A percentile compares a stretch with the other conserved stretches of the same genome.
These are phyloP conservation scores for Speoplatyrhinus poulsoni DNA, from an alignment of 2,113 vertebrate species.

Conservation along the genomic window DNA sequence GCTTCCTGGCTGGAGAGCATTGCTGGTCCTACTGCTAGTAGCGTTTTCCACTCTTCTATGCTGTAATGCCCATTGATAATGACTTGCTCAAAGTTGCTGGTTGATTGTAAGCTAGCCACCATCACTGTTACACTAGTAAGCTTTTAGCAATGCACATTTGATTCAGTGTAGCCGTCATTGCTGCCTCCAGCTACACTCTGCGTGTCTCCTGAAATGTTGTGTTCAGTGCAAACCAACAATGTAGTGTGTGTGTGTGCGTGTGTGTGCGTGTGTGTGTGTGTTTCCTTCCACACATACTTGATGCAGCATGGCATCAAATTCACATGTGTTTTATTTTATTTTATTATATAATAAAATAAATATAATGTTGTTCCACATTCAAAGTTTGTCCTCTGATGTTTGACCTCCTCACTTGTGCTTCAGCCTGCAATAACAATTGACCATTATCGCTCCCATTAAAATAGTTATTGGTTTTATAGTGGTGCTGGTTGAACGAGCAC, in stretches of 20 bases:
- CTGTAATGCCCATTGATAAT: slow-evolving; percentile 10
- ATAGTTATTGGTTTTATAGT: slow-evolving; percentile 2
- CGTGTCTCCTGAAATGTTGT: neutral
- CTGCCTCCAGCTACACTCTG: too few relatives aligned
- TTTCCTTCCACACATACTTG: too few relatives aligned
- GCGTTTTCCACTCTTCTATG: neutral
- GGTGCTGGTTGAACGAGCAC: neutral
- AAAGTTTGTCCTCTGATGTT: neutral
- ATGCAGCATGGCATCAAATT: too few relatives aligned
- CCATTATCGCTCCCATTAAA: neutral
- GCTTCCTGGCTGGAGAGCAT: slow-evolving; percentile 11
- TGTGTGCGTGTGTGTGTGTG: neutral
- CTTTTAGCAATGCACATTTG: too few relatives aligned
- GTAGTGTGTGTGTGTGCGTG: neutral
- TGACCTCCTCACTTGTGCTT: neutral
- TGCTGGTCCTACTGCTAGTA: slow-evolving; percentile 11
- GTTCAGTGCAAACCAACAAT: neutral
- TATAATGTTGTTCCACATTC: neutral
- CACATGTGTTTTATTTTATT: too few relatives aligned
- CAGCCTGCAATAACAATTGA: neutral
- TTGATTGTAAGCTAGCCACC: too few relatives aligned
- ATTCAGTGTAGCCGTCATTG: too few relatives aligned
- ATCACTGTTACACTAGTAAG: too few relatives aligned
- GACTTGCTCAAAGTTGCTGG: too few relatives aligned
- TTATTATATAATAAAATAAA: too few relatives aligned